These are phyloP conservation scores for Orthonyx spaldingii DNA, from an alignment of 2,113 vertebrate genomes.

Conservation along the genomic window DNA sequence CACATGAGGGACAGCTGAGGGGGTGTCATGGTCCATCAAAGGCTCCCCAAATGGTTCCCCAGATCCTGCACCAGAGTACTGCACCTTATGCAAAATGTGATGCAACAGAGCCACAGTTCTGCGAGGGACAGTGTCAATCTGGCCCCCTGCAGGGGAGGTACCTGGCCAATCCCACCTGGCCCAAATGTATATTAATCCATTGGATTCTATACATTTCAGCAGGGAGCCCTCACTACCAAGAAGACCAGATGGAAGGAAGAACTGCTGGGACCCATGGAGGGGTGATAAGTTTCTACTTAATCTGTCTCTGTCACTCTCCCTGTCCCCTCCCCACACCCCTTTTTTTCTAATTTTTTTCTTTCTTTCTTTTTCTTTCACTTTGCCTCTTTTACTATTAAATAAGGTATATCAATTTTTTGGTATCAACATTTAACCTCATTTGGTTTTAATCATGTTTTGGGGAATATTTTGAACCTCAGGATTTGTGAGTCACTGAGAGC, in stretches of 20 bases:
- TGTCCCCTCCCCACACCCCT: rapidly evolving
- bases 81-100: not conserved
- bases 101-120: no score
- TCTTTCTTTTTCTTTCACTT: not conserved
- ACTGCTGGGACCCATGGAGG: not conserved
- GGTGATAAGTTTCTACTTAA: not conserved
- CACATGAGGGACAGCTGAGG: not conserved
- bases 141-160: no score
- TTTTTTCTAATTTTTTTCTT: not conserved
- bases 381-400: not conserved
- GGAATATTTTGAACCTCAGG: not conserved
- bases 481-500: not conserved
- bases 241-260: not conserved
- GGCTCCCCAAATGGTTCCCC: not conserved
- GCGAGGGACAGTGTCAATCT: not conserved
- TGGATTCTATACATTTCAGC: not conserved
- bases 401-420: not conserved
- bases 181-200: not conserved
- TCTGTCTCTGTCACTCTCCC: not conserved
- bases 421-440: not conserved
- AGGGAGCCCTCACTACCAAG: not conserved
- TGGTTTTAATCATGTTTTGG: not conserved
- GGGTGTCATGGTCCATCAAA: not conserved
- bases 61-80: not conserved
- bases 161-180: not conserved